phyloP scores from a whole-genome alignment of 1,140 invertebrate species.

The Lepidurus apus region DNA sequence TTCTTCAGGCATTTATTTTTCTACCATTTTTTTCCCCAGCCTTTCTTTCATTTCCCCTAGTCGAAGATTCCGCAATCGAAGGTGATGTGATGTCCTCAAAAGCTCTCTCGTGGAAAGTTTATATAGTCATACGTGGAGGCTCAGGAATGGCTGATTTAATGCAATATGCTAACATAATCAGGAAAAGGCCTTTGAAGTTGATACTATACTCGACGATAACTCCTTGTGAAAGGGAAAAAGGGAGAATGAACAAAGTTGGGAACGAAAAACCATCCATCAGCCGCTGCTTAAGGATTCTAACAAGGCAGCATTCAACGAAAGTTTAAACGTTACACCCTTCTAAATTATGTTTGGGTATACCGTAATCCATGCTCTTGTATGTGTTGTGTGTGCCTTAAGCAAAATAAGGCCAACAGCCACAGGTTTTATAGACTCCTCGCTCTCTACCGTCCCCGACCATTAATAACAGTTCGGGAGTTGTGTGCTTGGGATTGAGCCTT shows the following conservation, averaged over 20 bases:
- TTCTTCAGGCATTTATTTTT: background rate
- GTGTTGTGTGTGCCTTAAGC: background rate
- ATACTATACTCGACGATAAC: background rate
- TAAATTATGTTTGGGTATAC: background rate
- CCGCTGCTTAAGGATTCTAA: slow-evolving; percentile 19
- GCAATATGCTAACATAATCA: background rate
- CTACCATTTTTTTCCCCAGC: background rate
- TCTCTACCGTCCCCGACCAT: background rate
- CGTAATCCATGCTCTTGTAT: background rate
- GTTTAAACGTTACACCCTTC: slow-evolving; percentile 3
- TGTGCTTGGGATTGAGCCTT: background rate
- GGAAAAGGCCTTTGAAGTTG: background rate
- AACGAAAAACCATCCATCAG: slow-evolving; percentile 3
- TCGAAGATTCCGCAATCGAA: background rate
- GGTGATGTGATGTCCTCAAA: background rate
- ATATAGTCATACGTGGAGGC: background rate
- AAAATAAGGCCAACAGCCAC: background rate
- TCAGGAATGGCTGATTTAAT: background rate
- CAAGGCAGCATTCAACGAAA: slow-evolving; percentile 19
- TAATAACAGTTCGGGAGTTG: slow-evolving; percentile 3
- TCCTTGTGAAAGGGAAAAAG: background rate
- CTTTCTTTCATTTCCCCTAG: background rate
- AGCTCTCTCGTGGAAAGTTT: background rate
- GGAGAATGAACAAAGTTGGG: background rate
- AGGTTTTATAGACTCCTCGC: background rate